Percentiles rank a stretch among this genome's conserved stretches.
Conservation (phyloP, 2,888 invertebrate genomes). For the Cyrtodaria siliqua region DNA sequence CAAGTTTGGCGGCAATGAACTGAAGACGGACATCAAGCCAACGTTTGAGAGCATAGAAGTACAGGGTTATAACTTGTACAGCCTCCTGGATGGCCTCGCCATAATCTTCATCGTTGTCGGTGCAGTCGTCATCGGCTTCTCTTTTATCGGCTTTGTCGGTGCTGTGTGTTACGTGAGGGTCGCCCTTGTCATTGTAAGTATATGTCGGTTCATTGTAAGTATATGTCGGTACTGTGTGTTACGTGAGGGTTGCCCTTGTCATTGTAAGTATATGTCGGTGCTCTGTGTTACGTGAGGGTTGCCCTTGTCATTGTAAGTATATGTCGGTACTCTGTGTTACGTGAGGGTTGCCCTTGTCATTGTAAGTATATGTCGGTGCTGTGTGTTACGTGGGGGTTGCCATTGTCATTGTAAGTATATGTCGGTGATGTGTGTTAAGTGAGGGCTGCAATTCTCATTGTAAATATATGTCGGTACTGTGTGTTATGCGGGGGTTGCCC, state of each 20-base stretch:
- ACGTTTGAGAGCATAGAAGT: slow-evolving; percentile 46
- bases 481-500: slow-evolving; percentile 40
- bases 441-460: slow-evolving; percentile 47
- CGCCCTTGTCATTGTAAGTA: slow-evolving; percentile 61
- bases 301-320: slow-evolving; percentile 62
- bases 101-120: slow-evolving; percentile 65
- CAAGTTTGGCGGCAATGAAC: slow-evolving; percentile 54
- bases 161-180: slow-evolving; percentile 55
- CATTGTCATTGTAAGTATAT: slow-evolving; percentile 60
- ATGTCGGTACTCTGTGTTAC: slow-evolving; percentile 59
- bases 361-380: slow-evolving; percentile 65
- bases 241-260: slow-evolving; percentile 49
- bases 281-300: slow-evolving; percentile 48
- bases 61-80: slow-evolving; percentile 46
- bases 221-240: slow-evolving; percentile 63
- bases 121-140: slow-evolving; percentile 59
- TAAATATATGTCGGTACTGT: slow-evolving; percentile 63
- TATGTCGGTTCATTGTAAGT: slow-evolving; percentile 53
- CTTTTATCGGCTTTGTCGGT: slow-evolving; percentile 65
- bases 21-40: slow-evolving; percentile 49
- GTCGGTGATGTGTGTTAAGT: slow-evolving; percentile 63
- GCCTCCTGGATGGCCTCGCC: slow-evolving; percentile 49
- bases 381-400: slow-evolving; percentile 48
- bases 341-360: slow-evolving; percentile 47
- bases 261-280: slow-evolving; percentile 62